phyloP scores from a whole-genome alignment of 2,113 vertebrate species.

The Mormyrus lacerda region DNA sequence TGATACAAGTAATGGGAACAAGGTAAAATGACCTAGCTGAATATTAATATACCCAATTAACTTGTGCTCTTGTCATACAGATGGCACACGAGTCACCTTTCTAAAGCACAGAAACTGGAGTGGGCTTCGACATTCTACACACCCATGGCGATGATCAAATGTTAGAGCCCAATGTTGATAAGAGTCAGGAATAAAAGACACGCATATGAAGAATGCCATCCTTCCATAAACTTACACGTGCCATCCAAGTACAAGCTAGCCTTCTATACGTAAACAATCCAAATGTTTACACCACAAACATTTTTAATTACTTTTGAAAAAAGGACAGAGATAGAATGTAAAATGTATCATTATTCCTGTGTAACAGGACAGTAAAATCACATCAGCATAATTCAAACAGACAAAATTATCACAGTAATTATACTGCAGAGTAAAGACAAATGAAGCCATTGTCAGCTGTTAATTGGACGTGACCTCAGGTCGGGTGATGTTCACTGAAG shows the following conservation, averaged over 20 bases:
- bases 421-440: constrained; percentile 34
- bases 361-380: background rate
- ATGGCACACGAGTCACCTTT: background rate
- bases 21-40: background rate
- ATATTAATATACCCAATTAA: background rate
- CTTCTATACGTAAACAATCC: background rate
- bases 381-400: constrained; percentile 49
- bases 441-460: constrained; percentile 28
- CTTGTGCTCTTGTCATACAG: background rate
- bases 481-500: constrained; percentile 20
- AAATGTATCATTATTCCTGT: background rate
- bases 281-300: background rate
- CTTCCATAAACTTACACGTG: background rate
- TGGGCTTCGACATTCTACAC: background rate
- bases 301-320: background rate
- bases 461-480: constrained; percentile 41
- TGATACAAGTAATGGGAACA: background rate
- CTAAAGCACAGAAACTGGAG: background rate
- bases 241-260: background rate
- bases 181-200: background rate
- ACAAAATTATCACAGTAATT: constrained; percentile 42
- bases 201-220: background rate
- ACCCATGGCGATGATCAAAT: background rate
- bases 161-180: background rate
- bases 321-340: background rate